Conservation (phyloP, 2,113 vertebrate genomes). For the Sinocyclocheilus anshuiensis region DNA sequence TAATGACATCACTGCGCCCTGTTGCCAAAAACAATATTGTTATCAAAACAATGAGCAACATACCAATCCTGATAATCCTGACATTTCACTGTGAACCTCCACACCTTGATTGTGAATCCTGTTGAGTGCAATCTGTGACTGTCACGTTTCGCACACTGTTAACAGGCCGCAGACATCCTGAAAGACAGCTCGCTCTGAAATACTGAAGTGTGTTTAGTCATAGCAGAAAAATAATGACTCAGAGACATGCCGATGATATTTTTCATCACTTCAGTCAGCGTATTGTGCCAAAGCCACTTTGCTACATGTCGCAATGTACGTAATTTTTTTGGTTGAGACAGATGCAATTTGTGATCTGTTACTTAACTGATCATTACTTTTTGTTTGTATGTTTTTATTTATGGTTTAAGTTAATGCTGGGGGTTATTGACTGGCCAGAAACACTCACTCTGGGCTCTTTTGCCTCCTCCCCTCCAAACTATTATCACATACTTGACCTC, state of each 20-base stretch:
- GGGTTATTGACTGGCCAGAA: neutral
- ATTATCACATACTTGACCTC: constrained; percentile 50
- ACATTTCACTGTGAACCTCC: neutral
- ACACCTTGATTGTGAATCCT: neutral
- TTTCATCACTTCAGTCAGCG: constrained; percentile 6
- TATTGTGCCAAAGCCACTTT: neutral
- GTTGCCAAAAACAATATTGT: neutral
- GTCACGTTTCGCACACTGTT: constrained; percentile 26
- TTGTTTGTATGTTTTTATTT: neutral
- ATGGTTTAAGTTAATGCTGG: neutral
- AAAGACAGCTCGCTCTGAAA: neutral
- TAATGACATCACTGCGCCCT: neutral
- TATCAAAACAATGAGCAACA: neutral
- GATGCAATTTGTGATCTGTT: no score
- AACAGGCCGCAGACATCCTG: constrained; percentile 45
- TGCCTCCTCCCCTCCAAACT: neutral
- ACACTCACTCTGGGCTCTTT: neutral
- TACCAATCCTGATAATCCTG: neutral
- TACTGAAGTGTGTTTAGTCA: constrained; percentile 38
- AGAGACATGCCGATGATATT: constrained; percentile 10
- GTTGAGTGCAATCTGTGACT: neutral
- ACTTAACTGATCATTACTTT: neutral
- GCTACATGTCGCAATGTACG: neutral
- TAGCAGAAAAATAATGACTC: constrained; percentile 38
- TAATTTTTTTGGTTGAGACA: no score